Base-by-base conservation (phyloP, 2,888 invertebrate genomes). In the Dryobota labecula region DNA sequence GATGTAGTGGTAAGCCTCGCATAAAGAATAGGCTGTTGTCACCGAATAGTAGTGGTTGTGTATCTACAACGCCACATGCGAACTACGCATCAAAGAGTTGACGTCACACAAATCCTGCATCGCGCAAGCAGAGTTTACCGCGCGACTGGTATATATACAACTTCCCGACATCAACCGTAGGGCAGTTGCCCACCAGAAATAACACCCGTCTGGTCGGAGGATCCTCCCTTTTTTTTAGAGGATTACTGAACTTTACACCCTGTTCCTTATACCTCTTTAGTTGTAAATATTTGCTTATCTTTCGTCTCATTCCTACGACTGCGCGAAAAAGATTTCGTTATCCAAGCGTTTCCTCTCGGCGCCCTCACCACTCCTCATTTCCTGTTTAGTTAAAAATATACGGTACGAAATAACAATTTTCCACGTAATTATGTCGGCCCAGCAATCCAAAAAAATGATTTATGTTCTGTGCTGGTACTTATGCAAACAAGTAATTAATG, bases 401-500 rank as follows among this genome's bases (percentile, higher is more conserved):
- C 45, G 18, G 6, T 20, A 43, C 49, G n/a, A 61, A 69, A 62
- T 58, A 76, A 69, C 47, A 70, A 66, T 62, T 76, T 71, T 57
- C 43, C 65, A 43, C 30, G 30, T 53, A 67, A 77, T 77, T 64
- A 78, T 53, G 47, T 53, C 18, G 24, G 41, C 33, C 15, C 6
- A 51, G 30, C 13, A 69, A 57, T 33, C 18, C 20, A 56, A 63
- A 68, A 71, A 58, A 61, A 68, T 49, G 53, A 78, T 66, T 69
- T 73, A 69, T 62, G 51, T 27, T 60, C 53, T 24, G 47, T 49
- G 30, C 47, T 41, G 11, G 54, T 71, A 56, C 24, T 54, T 68
- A 69, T 24, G 71, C 62, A 80, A 66, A 76, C 58, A 62, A 73
- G 49, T 73, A 82, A 82, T 76, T 82, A 78, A 73, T 33, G 41